Percentiles rank a stretch among this genome's conserved stretches.
Evolutionary conservation across 2,797 vertebrate species (phyloP).

Genomic region (Ambastaia sidthimunki): DNA sequence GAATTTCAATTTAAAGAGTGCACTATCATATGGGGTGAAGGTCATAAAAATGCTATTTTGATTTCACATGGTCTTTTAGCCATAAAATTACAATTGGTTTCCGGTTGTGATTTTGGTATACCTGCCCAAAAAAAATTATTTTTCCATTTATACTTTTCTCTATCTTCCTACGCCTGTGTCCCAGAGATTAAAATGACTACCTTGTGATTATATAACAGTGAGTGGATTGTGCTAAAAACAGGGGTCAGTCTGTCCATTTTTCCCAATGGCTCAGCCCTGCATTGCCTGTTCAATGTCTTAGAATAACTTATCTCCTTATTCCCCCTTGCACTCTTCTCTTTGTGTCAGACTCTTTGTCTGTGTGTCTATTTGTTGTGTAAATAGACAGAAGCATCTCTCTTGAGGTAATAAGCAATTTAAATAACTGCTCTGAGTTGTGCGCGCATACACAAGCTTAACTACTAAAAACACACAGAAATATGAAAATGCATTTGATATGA

Average conservation of each 20-base stretch:
- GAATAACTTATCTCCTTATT: constrained; percentile 40
- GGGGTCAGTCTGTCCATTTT: constrained; percentile 35
- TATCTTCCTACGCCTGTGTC: constrained; percentile 4
- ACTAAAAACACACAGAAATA: constrained; percentile 11
- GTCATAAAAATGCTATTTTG: too few relatives aligned
- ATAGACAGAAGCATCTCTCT: constrained; percentile 36
- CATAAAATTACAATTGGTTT: neutral
- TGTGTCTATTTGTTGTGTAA: constrained; percentile 44
- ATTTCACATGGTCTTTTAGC: too few relatives aligned
- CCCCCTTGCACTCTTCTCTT: constrained; percentile 17
- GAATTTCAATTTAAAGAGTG: too few relatives aligned
- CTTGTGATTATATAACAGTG: constrained; percentile 4
- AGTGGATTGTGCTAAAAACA: constrained; percentile 33
- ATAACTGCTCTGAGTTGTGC: constrained; percentile 47
- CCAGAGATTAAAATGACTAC: neutral
- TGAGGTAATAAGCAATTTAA: constrained; percentile 55
- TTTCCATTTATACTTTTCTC: neutral
- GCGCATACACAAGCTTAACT: constrained; percentile 29
- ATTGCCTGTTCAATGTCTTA: constrained; percentile 20
- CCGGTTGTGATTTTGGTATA: neutral
- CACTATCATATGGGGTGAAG: too few relatives aligned
- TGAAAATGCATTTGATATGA: constrained; percentile 31
- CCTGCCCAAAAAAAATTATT: neutral
- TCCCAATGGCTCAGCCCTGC: constrained; percentile 22
- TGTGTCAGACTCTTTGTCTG: constrained; percentile 42